Evolutionary conservation across 2,888 invertebrate genomes (phyloP).

Genomic region (Ichneumoninae sp.): DNA sequence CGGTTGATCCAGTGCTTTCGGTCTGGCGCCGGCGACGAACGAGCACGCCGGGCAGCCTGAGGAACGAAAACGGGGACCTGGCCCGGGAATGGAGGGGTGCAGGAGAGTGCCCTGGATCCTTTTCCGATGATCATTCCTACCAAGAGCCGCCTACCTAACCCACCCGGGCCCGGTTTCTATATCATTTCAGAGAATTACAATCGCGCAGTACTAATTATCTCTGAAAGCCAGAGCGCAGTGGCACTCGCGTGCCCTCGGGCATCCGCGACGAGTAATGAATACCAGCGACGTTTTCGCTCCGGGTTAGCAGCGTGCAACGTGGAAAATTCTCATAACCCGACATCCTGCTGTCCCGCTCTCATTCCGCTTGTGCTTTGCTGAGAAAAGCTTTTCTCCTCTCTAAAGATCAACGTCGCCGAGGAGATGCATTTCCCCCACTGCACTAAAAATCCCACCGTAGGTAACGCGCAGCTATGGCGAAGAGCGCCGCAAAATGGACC

Average conservation of each 20-base stretch:
- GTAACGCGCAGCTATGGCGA: too few species aligned
- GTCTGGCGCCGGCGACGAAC: slow-evolving; percentile 29
- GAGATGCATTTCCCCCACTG: neutral
- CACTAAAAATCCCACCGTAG: too few species aligned
- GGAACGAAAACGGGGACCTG: slow-evolving; percentile 37
- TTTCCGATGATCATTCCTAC: slow-evolving; percentile 18
- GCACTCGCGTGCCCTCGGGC: slow-evolving; percentile 50
- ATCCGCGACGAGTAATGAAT: slow-evolving; percentile 60
- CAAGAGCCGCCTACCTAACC: slow-evolving; percentile 5
- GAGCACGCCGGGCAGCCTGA: neutral
- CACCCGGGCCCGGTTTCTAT: slow-evolving; percentile 46
- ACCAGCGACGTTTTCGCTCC: slow-evolving; percentile 65
- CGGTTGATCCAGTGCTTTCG: slow-evolving; percentile 67
- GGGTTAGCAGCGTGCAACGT: slow-evolving; percentile 23
- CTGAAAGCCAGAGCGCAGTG: slow-evolving; percentile 64
- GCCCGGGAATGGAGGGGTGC: neutral
- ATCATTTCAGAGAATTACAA: slow-evolving; percentile 71
- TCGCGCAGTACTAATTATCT: slow-evolving; percentile 73
- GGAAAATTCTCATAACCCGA: slow-evolving; percentile 20
- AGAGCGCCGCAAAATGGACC: neutral
- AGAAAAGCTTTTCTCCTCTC: neutral
- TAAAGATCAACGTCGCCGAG: neutral
- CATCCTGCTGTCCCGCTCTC: neutral
- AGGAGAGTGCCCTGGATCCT: slow-evolving; percentile 32
- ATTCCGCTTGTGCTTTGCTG: neutral